Base-by-base conservation (phyloP, 2,888 invertebrate genomes). In the Hirtodrosophila alboralis region DNA sequence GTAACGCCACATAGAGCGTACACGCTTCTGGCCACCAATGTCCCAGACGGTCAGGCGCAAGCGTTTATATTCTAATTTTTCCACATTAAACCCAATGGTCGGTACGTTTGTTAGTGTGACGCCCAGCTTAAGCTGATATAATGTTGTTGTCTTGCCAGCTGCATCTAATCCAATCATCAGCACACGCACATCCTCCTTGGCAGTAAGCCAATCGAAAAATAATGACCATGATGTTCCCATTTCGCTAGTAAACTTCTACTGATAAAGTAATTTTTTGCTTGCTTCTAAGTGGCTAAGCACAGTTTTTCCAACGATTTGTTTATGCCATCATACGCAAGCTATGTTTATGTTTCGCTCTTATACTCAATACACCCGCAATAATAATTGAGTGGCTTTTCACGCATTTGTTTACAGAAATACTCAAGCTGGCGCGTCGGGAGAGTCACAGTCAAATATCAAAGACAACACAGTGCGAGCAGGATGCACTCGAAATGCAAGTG, bases 401-500 rank as follows among this genome's bases (percentile, higher is more conserved):
- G 4, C 10, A 21, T 34, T 64, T 69, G 47, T 53, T 92, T 93
- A 28, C 91, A 97, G 97, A 97, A 92, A 97, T 97, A 43, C 94
- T 97, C 2, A 97, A 96, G 90, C 91, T 97, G 37, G 96, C 96
- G 0, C 95, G 96, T 91, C 95, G 97, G 1, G 98, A 98, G 89
- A 96, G 95, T 89, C 97, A 98, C 88, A 95, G 96, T 0, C 98
- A 98, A 90, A 92, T 98, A 48, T 95, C 96, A 16, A 93, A 96
- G 88, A 95, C 96, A 92, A 96, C 97, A 1, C 97, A 98, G 89
- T 96, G 96, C 86, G 98, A 98, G 89, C 97, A 98, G 89, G 98
- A 98, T 83, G 96, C 97, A 16, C 91, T 98, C 97, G 92, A 98
- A 92, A 98, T 98, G 97, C 97, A 98, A 92, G 98, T 98, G 1